These are phyloP conservation scores for Pocillopora meandrina DNA, from an alignment of 92 coral and sea anemone genomes.

Conservation along the genomic window DNA sequence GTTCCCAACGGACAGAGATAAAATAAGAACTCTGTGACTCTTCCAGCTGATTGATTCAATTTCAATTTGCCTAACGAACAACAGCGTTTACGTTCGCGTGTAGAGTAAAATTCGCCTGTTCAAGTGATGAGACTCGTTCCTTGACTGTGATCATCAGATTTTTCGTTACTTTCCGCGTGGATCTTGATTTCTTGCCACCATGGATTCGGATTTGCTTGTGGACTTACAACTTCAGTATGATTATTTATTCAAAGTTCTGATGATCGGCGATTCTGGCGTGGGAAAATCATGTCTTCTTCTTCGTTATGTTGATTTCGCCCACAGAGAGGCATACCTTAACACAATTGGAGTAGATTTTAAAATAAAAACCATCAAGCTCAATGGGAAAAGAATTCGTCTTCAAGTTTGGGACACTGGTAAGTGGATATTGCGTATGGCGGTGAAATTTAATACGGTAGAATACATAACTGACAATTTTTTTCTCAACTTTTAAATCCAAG, in stretches of 20 bases:
- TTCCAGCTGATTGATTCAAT: constrained; percentile 39
- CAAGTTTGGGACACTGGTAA: constrained; percentile 99
- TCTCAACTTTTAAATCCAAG: not conserved
- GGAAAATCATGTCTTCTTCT: constrained; percentile 95
- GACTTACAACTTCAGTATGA: constrained; percentile 76
- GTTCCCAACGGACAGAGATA: not conserved
- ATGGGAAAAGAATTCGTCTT: constrained; percentile 84
- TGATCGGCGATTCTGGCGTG: constrained; percentile 96
- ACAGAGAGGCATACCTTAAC: constrained; percentile 77
- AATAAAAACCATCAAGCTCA: constrained; percentile 80
- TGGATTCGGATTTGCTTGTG: constrained; percentile 34
- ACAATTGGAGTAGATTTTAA: constrained; percentile 98
- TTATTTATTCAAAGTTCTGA: constrained; percentile 87
- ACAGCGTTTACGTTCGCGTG: constrained; percentile 19
- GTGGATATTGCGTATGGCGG: not conserved
- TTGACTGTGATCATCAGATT: not conserved
- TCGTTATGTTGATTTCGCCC: constrained; percentile 85
- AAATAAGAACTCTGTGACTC: constrained; percentile 7
- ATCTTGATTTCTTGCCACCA: not conserved
- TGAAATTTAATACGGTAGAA: not conserved
- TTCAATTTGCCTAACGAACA: constrained; percentile 16
- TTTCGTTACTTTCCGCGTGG: not conserved
- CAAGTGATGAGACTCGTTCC: not conserved
- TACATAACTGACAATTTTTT: not conserved
- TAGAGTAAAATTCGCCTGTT: constrained; percentile 1